phyloP scores from a whole-genome alignment of 2,888 invertebrate genomes.

The Ochropleura leucogaster region DNA sequence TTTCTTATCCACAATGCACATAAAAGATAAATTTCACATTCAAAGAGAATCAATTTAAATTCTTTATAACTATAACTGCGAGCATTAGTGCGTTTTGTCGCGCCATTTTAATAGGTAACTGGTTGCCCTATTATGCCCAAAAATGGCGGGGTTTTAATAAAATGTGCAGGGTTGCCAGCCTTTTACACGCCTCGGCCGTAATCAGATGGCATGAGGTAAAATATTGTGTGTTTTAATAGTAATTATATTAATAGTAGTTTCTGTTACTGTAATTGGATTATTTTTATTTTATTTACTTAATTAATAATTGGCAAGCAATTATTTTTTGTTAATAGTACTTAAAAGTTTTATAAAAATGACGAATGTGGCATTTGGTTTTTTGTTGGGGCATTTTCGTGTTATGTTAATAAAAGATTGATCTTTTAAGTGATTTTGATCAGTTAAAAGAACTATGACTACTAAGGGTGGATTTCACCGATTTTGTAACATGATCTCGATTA shows the following conservation, averaged over 20 bases:
- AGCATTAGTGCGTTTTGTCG: conserved; percentile 49
- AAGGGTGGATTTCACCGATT: too few species aligned
- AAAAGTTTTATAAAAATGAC: background rate
- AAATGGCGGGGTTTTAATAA: conserved; percentile 70
- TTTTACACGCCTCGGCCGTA: conserved; percentile 12
- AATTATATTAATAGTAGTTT: conserved; percentile 34
- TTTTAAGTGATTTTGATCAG: background rate
- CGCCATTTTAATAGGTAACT: conserved; percentile 50
- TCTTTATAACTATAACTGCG: conserved; percentile 62
- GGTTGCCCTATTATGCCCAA: conserved; percentile 61
- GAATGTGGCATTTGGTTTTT: background rate
- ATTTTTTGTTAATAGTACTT: conserved; percentile 3
- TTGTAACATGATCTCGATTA: too few species aligned
- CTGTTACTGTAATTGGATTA: conserved; percentile 31
- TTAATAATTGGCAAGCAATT: conserved; percentile 20
- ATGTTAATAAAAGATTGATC: too few species aligned
- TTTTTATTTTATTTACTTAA: conserved; percentile 39
- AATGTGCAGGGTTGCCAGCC: conserved; percentile 55
- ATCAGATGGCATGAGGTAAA: conserved; percentile 42
- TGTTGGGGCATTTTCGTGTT: background rate
- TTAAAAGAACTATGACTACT: too few species aligned
- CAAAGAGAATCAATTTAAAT: conserved; percentile 63
- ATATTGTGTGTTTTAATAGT: conserved; percentile 20
- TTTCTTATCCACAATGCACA: conserved; percentile 34
- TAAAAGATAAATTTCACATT: conserved; percentile 68